These are phyloP conservation scores for Eupithecia pulchellata DNA, from an alignment of 2,888 invertebrate genomes.

Conservation along the genomic window DNA sequence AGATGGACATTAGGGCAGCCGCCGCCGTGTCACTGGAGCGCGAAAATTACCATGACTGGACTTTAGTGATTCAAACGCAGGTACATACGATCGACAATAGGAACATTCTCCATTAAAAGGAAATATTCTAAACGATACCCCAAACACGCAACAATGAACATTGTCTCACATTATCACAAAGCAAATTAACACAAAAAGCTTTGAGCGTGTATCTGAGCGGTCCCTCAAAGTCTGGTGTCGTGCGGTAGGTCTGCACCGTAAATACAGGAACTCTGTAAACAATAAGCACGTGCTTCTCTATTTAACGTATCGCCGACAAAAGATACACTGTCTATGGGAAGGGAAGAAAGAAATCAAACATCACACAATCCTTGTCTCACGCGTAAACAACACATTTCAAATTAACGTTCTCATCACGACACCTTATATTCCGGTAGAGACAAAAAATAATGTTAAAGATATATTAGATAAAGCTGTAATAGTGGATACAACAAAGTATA, in stretches of 20 bases:
- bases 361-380: conserved; percentile 39
- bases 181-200: conserved; percentile 51
- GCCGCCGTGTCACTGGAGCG: conserved; percentile 58
- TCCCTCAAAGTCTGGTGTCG: conserved; percentile 48
- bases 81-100: conserved; percentile 19
- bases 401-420: conserved; percentile 15
- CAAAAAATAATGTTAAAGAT: conserved; percentile 30
- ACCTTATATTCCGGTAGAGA: conserved; percentile 16
- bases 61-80: conserved; percentile 41
- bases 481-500: conserved; percentile 28
- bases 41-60: conserved; percentile 76
- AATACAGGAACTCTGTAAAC: conserved; percentile 62
- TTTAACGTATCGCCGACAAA: conserved; percentile 60
- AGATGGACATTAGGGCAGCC: conserved; percentile 60
- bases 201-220: conserved; percentile 48
- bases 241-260: conserved; percentile 70
- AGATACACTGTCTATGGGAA: conserved; percentile 51
- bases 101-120: conserved; percentile 29
- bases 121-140: conserved; percentile 36
- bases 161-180: conserved; percentile 56
- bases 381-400: conserved; percentile 27
- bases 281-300: conserved; percentile 62
- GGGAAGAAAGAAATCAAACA: conserved; percentile 42
- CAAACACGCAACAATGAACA: conserved; percentile 55
- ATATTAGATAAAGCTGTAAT: conserved; percentile 25